Evolutionary conservation across 1,140 invertebrate species (phyloP), one percentile per base, ranked within the genome.

Genomic region (Anastatus disparis): DNA sequence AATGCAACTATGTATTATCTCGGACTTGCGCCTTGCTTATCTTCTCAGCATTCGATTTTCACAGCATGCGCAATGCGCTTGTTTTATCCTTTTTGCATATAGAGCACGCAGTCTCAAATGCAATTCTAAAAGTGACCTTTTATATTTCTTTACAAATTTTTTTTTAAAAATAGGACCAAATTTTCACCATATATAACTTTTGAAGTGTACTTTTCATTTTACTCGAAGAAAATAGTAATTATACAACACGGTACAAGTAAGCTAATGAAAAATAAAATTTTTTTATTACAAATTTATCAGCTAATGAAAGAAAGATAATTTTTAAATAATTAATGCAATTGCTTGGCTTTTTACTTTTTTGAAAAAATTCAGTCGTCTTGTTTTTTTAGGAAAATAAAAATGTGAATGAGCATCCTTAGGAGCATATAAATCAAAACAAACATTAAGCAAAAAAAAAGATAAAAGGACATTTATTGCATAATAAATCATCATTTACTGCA

Each of bases 311-410:
- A 59, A 35, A 48, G 2, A 67, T 55, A 48, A 22, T n/a, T n/a
- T n/a, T n/a, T n/a, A n/a, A n/a, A n/a, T n/a, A n/a, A n/a, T 35
- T 35, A 35, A 35, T 35, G 31, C 31, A 35, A 13, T 52, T 69
- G 67, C 67, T 46, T 70, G 58, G 67, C 58, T 46, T 70, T 53
- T 62, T 63, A n/a, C 58, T 44, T 61, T 63, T 70, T 70, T 55
- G 3, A 53, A 63, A 70, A n/a, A 31, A 13, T 46, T 62, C 35
- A 55, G 31, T 62, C 31, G 20, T 50, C 3, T 56, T 56, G 42
- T 40, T 52, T 27, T 53, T 70, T 62, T 70, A 44, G 38, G 67
- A 50, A 13, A 42, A 70, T 62, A 70, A 61, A 61, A 52, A 70
- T 44, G 27, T 53, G 50, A 70, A 70, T 63, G 58, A 62, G 27